Evolutionary conservation across 2,888 invertebrate genomes (phyloP).

Genomic region (Coenonympha arcania): DNA sequence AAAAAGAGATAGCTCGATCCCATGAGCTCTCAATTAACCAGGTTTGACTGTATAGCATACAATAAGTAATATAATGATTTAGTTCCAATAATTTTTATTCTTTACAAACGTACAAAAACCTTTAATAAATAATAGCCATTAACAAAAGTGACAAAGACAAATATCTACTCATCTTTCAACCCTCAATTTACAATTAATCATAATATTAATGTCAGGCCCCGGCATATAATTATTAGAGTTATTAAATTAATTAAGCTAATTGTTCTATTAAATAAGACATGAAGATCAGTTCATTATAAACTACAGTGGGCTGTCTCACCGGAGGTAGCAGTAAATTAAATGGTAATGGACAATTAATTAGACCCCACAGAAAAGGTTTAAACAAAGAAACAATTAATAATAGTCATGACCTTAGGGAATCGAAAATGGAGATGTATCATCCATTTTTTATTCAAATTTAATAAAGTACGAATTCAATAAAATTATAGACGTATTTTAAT

Average conservation of each 20-base stretch:
- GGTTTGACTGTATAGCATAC: too few species aligned
- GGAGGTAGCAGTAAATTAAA: neutral
- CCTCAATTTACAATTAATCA: neutral
- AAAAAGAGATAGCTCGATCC: too few species aligned
- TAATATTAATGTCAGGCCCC: neutral
- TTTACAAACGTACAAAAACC: too few species aligned
- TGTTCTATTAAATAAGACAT: conserved; percentile 1
- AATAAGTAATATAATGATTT: too few species aligned
- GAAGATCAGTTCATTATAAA: neutral
- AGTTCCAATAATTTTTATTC: too few species aligned
- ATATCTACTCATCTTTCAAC: neutral
- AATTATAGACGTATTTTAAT: neutral
- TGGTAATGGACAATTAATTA: conserved; percentile 3
- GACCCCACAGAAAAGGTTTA: neutral
- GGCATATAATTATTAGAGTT: neutral
- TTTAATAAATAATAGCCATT: too few species aligned
- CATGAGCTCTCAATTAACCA: too few species aligned
- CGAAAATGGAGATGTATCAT: neutral
- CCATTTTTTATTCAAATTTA: neutral
- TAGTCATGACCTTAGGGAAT: too few species aligned
- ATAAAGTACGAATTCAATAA: neutral
- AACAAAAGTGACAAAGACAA: neutral
- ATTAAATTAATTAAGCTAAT: conserved; percentile 2
- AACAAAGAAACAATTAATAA: conserved; percentile 1
- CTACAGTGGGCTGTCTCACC: neutral